A percentile compares a stretch with the other conserved stretches of the same genome.
Evolutionary conservation across 2,888 invertebrate species (phyloP).

Genomic region (Brachylomia viminalis): DNA sequence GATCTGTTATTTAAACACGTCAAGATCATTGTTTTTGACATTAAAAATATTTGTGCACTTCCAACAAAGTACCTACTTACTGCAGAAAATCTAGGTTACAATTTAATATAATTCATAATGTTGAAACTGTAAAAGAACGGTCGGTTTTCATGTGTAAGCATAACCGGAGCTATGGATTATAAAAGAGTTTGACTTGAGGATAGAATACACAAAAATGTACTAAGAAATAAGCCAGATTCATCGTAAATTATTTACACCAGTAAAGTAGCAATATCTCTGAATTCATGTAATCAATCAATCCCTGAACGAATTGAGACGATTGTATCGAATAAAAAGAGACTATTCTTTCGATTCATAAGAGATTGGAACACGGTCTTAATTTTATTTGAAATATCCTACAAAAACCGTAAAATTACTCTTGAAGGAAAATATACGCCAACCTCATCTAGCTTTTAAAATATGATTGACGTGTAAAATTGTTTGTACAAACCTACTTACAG

Average conservation of each 20-base stretch:
- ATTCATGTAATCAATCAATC: constrained; percentile 41
- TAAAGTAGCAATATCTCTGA: constrained; percentile 20
- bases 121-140: not conserved
- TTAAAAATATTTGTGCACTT: not conserved
- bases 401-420: not conserved
- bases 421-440: no score
- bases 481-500: no score
- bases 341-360: not conserved
- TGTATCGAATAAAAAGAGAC: not conserved
- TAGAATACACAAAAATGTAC: not conserved
- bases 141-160: not conserved
- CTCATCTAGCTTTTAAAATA: no score
- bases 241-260: constrained; percentile 27
- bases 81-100: not conserved
- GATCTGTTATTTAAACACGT: not conserved
- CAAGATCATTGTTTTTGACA: not conserved
- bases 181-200: not conserved
- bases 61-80: not conserved
- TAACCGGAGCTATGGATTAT: not conserved
- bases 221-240: constrained; percentile 22
- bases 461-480: no score
- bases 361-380: not conserved
- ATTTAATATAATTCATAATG: not conserved
- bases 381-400: not conserved
- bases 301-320: not conserved